Percentiles rank a stretch among this genome's conserved stretches.
Evolutionary conservation across 1,140 invertebrate genomes (phyloP).

Genomic region (Cepaea nemoralis): DNA sequence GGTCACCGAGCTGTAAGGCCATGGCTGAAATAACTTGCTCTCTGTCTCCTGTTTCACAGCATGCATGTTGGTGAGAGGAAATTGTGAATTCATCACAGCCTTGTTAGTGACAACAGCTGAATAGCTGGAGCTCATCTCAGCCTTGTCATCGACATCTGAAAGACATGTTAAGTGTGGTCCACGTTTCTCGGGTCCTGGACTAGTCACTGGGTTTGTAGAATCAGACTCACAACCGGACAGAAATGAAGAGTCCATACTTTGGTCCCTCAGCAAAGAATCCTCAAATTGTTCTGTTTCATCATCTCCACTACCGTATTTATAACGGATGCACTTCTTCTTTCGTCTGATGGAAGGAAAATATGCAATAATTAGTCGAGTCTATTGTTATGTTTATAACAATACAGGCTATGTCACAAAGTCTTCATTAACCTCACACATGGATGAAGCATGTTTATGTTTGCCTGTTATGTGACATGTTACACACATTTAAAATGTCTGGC

Average conservation of each 20-base stretch:
- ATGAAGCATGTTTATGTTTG: too few species aligned
- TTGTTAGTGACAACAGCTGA: neutral
- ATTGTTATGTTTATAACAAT: too few species aligned
- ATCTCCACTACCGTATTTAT: constrained; percentile 38
- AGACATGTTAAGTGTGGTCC: neutral
- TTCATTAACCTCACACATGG: too few species aligned
- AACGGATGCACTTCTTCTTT: constrained; percentile 90
- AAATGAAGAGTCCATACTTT: constrained; percentile 22
- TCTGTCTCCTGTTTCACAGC: neutral
- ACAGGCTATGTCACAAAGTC: too few species aligned
- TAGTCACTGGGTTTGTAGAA: constrained; percentile 33
- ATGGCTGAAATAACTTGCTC: neutral
- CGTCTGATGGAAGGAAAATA: constrained; percentile 80
- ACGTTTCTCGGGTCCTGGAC: neutral
- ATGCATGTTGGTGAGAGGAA: neutral
- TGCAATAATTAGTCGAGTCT: too few species aligned
- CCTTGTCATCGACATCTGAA: constrained; percentile 9
- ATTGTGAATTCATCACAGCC: neutral
- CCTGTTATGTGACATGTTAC: too few species aligned
- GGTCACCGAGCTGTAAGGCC: neutral
- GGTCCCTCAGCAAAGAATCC: constrained; percentile 34
- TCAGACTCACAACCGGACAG: constrained; percentile 44
- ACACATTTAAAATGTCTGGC: too few species aligned
- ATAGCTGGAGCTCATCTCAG: neutral
- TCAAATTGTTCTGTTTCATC: constrained; percentile 35